phyloP scores from a whole-genome alignment of 2,888 invertebrate species.

The Operophtera brumata region DNA sequence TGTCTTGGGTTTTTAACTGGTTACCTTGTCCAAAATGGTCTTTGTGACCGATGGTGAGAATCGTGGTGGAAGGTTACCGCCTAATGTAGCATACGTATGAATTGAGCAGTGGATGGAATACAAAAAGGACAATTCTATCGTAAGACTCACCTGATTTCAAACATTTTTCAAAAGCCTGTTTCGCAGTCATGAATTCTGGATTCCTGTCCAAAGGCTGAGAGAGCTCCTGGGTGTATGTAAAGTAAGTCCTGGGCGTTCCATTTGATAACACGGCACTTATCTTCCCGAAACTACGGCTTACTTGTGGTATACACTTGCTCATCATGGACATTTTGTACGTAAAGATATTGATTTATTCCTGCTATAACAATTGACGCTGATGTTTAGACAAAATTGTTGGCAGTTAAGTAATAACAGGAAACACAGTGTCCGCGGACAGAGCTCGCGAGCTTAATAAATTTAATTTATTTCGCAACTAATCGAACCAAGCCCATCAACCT shows the following conservation, averaged over 20 bases:
- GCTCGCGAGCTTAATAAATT: constrained; percentile 1
- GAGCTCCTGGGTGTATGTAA: constrained; percentile 89
- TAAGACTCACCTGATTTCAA: constrained; percentile 88
- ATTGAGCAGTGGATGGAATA: too few relatives aligned
- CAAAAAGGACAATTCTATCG: not conserved
- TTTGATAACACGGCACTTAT: constrained; percentile 56
- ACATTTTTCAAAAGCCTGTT: constrained; percentile 87
- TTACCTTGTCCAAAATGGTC: too few relatives aligned
- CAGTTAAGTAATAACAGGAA: not conserved
- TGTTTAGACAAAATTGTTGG: not conserved
- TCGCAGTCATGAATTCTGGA: constrained; percentile 86
- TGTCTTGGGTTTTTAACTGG: too few relatives aligned
- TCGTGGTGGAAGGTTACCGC: too few relatives aligned
- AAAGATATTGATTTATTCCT: constrained; percentile 4
- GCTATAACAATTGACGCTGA: not conserved
- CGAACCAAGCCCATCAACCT: not conserved
- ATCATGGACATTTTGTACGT: constrained; percentile 39
- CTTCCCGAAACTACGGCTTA: constrained; percentile 59
- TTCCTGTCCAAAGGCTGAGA: constrained; percentile 88
- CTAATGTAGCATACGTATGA: too few relatives aligned
- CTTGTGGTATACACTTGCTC: constrained; percentile 62
- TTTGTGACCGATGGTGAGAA: too few relatives aligned
- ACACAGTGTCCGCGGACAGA: not conserved
- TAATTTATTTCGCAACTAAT: not conserved
- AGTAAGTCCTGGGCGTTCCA: constrained; percentile 81